Evolutionary conservation across 1,140 invertebrate species (phyloP).

Genomic region (Lasioglossum albipes): DNA sequence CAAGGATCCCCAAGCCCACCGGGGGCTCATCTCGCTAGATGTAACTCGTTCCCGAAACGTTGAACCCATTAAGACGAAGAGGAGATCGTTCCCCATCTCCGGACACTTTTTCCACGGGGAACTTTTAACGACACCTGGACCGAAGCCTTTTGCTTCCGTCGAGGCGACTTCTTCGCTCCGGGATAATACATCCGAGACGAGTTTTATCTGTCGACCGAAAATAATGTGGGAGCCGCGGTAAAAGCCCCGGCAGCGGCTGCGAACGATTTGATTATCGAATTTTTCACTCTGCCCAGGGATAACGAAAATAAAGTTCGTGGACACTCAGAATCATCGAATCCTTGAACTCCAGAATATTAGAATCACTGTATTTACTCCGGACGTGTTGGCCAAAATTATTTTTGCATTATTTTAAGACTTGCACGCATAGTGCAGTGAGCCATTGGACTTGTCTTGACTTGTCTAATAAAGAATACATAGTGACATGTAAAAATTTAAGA

Average conservation of each 20-base stretch:
- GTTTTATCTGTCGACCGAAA: constrained; percentile 6
- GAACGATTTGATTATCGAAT: constrained; percentile 4
- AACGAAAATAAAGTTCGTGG: too few species aligned
- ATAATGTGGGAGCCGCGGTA: neutral
- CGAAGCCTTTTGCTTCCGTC: neutral
- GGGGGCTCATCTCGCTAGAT: constrained; percentile 2
- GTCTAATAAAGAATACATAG: too few species aligned
- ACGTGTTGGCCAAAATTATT: too few species aligned
- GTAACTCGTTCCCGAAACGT: constrained; percentile 1
- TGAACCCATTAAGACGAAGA: constrained; percentile 1
- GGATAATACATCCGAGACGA: neutral
- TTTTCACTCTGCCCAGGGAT: neutral
- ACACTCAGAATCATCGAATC: too few species aligned
- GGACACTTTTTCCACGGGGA: neutral
- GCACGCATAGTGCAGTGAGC: too few species aligned
- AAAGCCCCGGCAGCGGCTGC: neutral
- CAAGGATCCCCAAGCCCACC: neutral
- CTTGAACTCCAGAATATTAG: too few species aligned
- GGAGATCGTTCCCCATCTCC: neutral
- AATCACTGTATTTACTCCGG: too few species aligned
- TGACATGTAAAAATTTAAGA: too few species aligned
- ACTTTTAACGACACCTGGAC: constrained; percentile 3
- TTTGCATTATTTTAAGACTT: too few species aligned
- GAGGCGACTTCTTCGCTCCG: neutral
- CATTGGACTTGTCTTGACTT: too few species aligned